These are phyloP conservation scores for Thamnophis sirtalis DNA, from an alignment of 2,113 vertebrate species.

Conservation along the genomic window DNA sequence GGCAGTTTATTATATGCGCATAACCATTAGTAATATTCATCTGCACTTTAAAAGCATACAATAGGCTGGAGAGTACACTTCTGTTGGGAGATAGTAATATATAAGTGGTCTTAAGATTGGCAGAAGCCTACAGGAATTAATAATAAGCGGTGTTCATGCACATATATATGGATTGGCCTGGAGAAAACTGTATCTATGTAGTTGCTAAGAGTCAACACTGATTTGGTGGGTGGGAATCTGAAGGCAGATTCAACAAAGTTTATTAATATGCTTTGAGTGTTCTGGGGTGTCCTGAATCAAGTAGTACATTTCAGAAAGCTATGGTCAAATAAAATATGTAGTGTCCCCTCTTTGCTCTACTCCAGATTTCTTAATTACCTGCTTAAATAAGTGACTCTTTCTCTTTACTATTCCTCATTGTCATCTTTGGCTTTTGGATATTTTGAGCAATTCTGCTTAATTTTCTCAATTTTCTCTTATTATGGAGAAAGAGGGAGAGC, in stretches of 20 bases:
- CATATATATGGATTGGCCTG: not conserved
- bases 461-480: conserved; percentile 45
- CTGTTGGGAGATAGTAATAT: not conserved
- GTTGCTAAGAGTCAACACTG: not conserved
- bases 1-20: not conserved
- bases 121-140: not conserved
- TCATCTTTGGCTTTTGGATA: conserved; percentile 48
- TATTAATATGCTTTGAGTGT: conserved; percentile 47
- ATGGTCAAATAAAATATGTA: conserved; percentile 60
- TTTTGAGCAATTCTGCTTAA: conserved; percentile 49
- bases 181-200: not conserved
- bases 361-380: conserved; percentile 52
- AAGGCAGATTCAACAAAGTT: conserved; percentile 33
- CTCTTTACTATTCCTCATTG: conserved; percentile 54
- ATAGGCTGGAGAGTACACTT: not conserved
- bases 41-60: not conserved
- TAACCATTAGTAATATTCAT: not conserved
- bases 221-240: not conserved
- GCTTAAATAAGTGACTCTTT: conserved; percentile 59
- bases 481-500: conserved; percentile 28
- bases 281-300: conserved; percentile 30
- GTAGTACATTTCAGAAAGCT: conserved; percentile 43
- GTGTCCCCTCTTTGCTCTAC: conserved; percentile 56
- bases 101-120: not conserved
- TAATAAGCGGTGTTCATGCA: not conserved